Conservation (phyloP, 2,888 invertebrate species). For the Eupithecia insigniata region DNA sequence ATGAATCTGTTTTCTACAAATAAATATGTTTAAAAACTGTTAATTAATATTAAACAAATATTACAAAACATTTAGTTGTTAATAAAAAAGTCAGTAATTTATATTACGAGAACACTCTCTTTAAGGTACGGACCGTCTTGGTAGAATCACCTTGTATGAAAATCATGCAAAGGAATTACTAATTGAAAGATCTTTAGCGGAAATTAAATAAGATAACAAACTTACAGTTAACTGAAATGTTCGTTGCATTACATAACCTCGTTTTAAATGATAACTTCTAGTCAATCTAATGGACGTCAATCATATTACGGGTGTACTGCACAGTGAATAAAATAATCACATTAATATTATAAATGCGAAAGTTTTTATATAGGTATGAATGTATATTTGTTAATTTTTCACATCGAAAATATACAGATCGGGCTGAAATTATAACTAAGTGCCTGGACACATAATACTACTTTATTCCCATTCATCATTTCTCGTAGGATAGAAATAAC, state of each 20-base stretch:
- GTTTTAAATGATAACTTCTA: neutral
- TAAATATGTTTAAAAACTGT: neutral
- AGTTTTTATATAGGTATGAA: neutral
- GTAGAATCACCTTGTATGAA: constrained; percentile 1
- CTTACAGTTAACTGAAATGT: constrained; percentile 7
- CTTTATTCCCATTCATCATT: too few species aligned
- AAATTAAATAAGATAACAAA: constrained; percentile 12
- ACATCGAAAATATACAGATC: neutral
- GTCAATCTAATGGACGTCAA: neutral
- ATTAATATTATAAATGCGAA: neutral
- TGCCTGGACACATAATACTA: neutral
- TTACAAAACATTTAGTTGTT: too few species aligned
- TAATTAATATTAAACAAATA: neutral
- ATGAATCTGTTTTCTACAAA: too few species aligned
- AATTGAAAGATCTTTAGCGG: constrained; percentile 10
- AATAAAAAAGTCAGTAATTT: too few species aligned
- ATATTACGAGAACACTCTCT: neutral
- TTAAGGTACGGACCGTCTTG: neutral
- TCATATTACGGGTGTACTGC: neutral
- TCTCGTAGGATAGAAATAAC: too few species aligned
- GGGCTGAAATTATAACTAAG: neutral
- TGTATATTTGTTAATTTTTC: neutral
- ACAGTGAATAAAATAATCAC: neutral
- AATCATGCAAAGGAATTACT: neutral
- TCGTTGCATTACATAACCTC: neutral